Percentiles rank a stretch among this genome's conserved stretches.
phyloP scores from a whole-genome alignment of 2,797 vertebrate genomes.

The Channallabes apus region DNA sequence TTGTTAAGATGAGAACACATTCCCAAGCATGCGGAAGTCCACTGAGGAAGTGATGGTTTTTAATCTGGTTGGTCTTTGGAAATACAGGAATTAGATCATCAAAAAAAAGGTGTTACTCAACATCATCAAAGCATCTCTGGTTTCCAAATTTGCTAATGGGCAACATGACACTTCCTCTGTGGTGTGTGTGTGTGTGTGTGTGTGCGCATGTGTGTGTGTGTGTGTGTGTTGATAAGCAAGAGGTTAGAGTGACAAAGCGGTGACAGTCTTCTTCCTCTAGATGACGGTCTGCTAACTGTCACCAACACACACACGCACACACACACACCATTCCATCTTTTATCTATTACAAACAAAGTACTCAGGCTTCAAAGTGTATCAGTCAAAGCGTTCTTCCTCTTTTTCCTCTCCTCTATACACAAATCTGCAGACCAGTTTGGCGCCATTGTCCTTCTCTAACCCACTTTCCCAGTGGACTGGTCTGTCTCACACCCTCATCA shows the following conservation, averaged over 20 bases:
- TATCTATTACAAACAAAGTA: constrained; percentile 71
- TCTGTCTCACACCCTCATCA: constrained; percentile 55
- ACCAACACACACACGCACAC: constrained; percentile 32
- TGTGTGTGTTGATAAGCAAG: constrained; percentile 41
- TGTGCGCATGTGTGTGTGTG: constrained; percentile 59
- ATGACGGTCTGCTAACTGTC: constrained; percentile 54
- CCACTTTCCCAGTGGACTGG: constrained; percentile 63
- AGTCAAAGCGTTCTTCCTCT: constrained; percentile 68
- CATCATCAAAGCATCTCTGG: constrained; percentile 66
- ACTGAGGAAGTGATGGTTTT: constrained; percentile 49
- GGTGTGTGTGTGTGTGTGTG: constrained; percentile 43
- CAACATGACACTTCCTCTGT: constrained; percentile 75
- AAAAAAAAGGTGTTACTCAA: constrained; percentile 62
- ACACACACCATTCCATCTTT: constrained; percentile 61
- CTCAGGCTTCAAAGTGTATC: constrained; percentile 73
- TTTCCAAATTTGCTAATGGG: constrained; percentile 55
- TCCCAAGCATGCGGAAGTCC: neutral
- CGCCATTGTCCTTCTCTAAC: constrained; percentile 67
- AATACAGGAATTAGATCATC: constrained; percentile 69
- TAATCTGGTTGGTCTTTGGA: constrained; percentile 72
- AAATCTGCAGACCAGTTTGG: constrained; percentile 61
- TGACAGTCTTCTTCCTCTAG: constrained; percentile 55
- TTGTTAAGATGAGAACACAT: neutral
- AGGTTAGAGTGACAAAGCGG: constrained; percentile 67
- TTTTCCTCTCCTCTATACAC: constrained; percentile 61